Base-by-base conservation (phyloP, 2,113 vertebrate genomes). In the Bungarus multicinctus region DNA sequence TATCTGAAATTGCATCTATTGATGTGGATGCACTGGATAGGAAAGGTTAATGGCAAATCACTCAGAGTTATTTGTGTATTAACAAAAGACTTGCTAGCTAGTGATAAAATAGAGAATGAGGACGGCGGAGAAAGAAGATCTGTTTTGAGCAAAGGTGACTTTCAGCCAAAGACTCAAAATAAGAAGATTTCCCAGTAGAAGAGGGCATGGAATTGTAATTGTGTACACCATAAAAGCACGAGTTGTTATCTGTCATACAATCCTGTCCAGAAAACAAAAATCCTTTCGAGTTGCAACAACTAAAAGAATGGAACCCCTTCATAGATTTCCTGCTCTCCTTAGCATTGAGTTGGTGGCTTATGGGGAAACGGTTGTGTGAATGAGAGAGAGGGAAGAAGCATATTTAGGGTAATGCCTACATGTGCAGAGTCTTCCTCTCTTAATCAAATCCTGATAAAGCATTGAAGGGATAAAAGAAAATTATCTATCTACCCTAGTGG, bases 1-100 rank as follows among this genome's bases (percentile, higher is more conserved):
- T 92, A 89, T 92, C 91, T 92, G 91, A 92, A 92, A 89, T 88
- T 92, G 91, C 87, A 74, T 81, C 91, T 92, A 54, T 92, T 89
- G 87, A 89, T 92, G 50, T 25, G 50, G 87, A 55, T 92, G 52
- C 2, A 2, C 60, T n/a, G 47, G 14, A 53, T 30, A 55, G 50
- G 27, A 92, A 89, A 89, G 60, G 87, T 92, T 92, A 92, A 92
- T 81, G 52, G 34, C 87, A 89, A 89, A 92, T 54, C 50, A 55
- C 25, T 89, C 25, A 47, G 57, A 92, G 91, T 7, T 81, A 88
- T 89, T 55, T 92, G 64, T 81, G 23, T 81, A 64, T 45, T 81
- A 74, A 89, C 91, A 89, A 89, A 92, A 60, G 60, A 57, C 87
- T 55, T 55, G 22, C 58, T 45, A 81, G 25, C 58, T 45, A 55